Evolutionary conservation across 1,140 invertebrate species (phyloP).

Genomic region (Wiebesia pumilae): DNA sequence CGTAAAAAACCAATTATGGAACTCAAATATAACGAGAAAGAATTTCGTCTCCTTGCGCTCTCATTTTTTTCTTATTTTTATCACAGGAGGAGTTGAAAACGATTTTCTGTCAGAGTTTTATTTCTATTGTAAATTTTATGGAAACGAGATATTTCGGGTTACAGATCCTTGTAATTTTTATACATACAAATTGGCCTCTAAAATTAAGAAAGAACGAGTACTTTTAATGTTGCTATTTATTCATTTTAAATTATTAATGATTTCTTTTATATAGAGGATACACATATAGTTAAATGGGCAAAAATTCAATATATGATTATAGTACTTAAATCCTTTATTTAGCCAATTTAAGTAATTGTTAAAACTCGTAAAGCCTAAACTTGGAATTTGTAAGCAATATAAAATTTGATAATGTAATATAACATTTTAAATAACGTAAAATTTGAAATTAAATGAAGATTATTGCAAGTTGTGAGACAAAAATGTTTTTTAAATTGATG

Average conservation of each 20-base stretch:
- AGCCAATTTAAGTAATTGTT: too few species aligned
- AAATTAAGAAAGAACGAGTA: neutral
- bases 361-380: too few species aligned
- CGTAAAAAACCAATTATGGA: slow-evolving; percentile 43
- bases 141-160: neutral
- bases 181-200: neutral
- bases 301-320: too few species aligned
- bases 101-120: slow-evolving; percentile 19
- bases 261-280: neutral
- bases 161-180: neutral
- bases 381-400: too few species aligned
- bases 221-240: neutral
- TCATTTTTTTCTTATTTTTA: slow-evolving; percentile 14
- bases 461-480: too few species aligned
- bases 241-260: neutral
- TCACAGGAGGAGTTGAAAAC: slow-evolving; percentile 1
- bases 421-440: too few species aligned
- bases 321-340: too few species aligned
- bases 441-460: too few species aligned
- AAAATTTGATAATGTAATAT: too few species aligned
- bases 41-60: slow-evolving; percentile 8
- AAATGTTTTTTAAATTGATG: too few species aligned
- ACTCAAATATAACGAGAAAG: neutral
- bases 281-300: too few species aligned
- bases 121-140: slow-evolving; percentile 26